phyloP scores from a whole-genome alignment of 2,113 vertebrate genomes.

The Semicossyphus pulcher region DNA sequence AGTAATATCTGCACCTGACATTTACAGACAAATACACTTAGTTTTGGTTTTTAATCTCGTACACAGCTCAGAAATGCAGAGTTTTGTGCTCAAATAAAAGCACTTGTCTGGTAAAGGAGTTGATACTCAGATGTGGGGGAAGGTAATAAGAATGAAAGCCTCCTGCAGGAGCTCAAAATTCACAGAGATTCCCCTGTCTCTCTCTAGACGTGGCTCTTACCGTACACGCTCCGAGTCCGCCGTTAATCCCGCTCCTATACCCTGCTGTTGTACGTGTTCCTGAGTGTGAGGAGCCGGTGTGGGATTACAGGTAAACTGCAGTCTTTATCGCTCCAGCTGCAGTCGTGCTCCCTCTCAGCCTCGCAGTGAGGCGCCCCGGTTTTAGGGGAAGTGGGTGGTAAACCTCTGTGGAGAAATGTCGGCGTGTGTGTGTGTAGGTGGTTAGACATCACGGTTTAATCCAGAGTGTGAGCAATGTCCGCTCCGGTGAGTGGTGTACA shows the following conservation, averaged over 20 bases:
- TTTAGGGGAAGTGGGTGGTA: constrained; percentile 55
- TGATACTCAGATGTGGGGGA: background rate
- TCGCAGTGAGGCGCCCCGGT: constrained; percentile 17
- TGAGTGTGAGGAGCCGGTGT: constrained; percentile 16
- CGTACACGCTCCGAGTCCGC: background rate
- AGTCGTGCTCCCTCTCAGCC: constrained; percentile 45
- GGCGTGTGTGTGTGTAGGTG: constrained; percentile 23
- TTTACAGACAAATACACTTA: constrained; percentile 15
- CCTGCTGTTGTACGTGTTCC: background rate
- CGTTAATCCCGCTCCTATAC: background rate
- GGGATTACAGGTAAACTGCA: constrained; percentile 56
- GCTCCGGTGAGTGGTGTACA: constrained; percentile 1
- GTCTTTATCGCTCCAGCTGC: constrained; percentile 53
- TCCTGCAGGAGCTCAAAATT: background rate
- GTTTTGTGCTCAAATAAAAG: background rate
- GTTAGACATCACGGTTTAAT: constrained; percentile 38
- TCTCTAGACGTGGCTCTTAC: background rate
- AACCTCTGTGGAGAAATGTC: constrained; percentile 49
- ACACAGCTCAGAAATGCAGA: background rate
- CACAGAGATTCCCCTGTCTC: background rate
- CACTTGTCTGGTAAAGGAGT: background rate
- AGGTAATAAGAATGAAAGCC: background rate
- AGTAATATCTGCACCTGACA: constrained; percentile 26
- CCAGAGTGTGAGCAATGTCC: constrained; percentile 44
- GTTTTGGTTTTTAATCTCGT: background rate